These are phyloP conservation scores for Invenusta paracnida DNA, from an alignment of 2,888 invertebrate genomes.

Conservation along the genomic window DNA sequence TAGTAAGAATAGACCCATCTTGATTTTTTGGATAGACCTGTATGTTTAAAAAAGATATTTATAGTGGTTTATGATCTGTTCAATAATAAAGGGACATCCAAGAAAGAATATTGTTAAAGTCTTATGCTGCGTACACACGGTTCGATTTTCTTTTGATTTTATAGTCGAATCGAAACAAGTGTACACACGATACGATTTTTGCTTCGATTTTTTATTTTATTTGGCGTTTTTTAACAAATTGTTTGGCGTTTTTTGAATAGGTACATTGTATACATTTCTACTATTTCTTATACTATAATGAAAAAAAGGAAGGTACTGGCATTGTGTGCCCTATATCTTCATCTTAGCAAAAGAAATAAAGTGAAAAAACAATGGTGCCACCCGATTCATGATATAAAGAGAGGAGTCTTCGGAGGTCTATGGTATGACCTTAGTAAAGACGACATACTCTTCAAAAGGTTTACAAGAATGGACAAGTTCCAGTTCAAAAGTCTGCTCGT, in stretches of 20 bases:
- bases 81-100: too few relatives aligned
- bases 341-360: background rate
- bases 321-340: background rate
- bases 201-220: background rate
- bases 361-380: background rate
- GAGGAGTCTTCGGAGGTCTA: background rate
- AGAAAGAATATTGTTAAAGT: too few relatives aligned
- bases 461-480: background rate
- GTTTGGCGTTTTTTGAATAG: background rate
- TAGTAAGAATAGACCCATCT: too few relatives aligned
- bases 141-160: background rate
- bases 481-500: background rate
- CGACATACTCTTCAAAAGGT: background rate
- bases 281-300: background rate
- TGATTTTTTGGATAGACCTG: too few relatives aligned
- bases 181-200: background rate
- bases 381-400: background rate
- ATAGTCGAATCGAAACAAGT: background rate
- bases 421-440: background rate
- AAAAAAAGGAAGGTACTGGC: background rate
- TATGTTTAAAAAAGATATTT: too few relatives aligned
- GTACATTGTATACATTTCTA: too few relatives aligned
- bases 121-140: background rate
- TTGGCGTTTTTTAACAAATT: too few relatives aligned
- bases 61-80: too few relatives aligned